Percentiles rank a stretch among this genome's conserved stretches.
phyloP scores from a whole-genome alignment of 2,888 invertebrate species.

The Galeopsomyia nigrocyanea region DNA sequence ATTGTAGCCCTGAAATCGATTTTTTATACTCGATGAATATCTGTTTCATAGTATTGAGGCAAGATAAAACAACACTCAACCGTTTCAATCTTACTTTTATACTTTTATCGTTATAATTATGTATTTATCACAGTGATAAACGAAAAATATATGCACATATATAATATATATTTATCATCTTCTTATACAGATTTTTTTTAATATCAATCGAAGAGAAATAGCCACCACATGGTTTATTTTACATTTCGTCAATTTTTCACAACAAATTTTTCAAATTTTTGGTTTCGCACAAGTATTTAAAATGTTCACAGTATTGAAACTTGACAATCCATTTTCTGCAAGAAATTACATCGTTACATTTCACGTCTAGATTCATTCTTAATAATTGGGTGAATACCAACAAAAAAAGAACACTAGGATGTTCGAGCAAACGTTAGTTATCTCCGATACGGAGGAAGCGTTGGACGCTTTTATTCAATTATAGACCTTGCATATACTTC shows the following conservation, averaged over 20 bases:
- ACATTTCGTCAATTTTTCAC: slow-evolving; percentile 49
- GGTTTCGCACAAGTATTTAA: neutral
- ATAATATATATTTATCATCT: slow-evolving; percentile 55
- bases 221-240: slow-evolving; percentile 56
- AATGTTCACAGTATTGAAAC: slow-evolving; percentile 32
- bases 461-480: slow-evolving; percentile 44
- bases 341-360: slow-evolving; percentile 29
- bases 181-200: slow-evolving; percentile 59
- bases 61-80: slow-evolving; percentile 64
- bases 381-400: no score
- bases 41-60: slow-evolving; percentile 53
- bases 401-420: slow-evolving; percentile 18
- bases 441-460: slow-evolving; percentile 50
- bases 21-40: slow-evolving; percentile 45
- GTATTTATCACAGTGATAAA: slow-evolving; percentile 67
- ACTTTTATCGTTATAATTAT: slow-evolving; percentile 62
- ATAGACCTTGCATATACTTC: slow-evolving; percentile 37
- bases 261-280: slow-evolving; percentile 22
- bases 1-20: slow-evolving; percentile 55
- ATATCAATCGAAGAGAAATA: slow-evolving; percentile 53
- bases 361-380: neutral
- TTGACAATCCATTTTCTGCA: slow-evolving; percentile 34
- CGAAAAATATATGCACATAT: slow-evolving; percentile 62
- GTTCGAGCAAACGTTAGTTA: slow-evolving; percentile 31
- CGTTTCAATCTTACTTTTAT: slow-evolving; percentile 62